Conservation (phyloP, 2,888 invertebrate species). For the Macrophya annulata region DNA sequence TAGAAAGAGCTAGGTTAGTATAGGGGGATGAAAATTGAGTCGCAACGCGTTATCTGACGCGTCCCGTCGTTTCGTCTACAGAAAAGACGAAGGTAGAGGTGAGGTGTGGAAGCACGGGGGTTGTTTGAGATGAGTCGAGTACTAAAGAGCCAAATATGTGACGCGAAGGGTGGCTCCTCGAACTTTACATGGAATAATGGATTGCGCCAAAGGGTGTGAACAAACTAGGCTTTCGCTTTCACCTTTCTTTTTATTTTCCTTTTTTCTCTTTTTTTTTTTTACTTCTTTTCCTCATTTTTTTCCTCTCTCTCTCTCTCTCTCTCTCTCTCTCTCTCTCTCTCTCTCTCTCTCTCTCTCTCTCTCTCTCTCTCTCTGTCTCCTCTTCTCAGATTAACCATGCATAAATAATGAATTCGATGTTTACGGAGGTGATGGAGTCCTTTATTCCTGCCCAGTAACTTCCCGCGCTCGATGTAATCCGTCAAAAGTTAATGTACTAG, state of each 20-base stretch:
- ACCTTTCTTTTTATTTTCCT: neutral
- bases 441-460: constrained; percentile 13
- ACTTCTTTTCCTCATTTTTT: neutral
- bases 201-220: constrained; percentile 1
- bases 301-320: neutral
- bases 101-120: neutral
- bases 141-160: constrained; percentile 45
- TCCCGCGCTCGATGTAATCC: constrained; percentile 26
- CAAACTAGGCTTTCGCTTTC: constrained; percentile 21
- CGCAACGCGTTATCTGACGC: constrained; percentile 34
- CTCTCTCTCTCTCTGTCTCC: neutral
- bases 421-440: constrained; percentile 37
- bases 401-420: constrained; percentile 42
- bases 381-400: neutral
- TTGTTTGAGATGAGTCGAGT: constrained; percentile 43
- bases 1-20: neutral
- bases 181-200: constrained; percentile 48
- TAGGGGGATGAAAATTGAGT: constrained; percentile 49
- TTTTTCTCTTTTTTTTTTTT: neutral
- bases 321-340: neutral
- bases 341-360: neutral
- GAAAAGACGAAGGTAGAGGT: neutral
- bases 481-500: constrained; percentile 36
- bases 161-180: constrained; percentile 12
- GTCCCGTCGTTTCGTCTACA: constrained; percentile 16